Percentiles rank a stretch among this genome's conserved stretches.
Evolutionary conservation across 2,888 invertebrate genomes (phyloP).

Genomic region (Eristalis tenax): DNA sequence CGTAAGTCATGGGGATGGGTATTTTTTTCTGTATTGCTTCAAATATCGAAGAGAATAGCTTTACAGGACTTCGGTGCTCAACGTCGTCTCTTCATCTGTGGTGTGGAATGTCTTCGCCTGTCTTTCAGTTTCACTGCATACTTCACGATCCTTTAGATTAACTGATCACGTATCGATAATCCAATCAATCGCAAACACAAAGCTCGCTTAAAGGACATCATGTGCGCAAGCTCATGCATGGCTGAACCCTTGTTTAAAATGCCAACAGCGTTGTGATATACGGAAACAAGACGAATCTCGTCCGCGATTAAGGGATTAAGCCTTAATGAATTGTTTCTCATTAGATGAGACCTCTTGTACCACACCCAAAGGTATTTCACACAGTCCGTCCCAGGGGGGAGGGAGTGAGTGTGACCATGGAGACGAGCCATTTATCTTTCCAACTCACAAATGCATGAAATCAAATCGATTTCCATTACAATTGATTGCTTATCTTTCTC

Average conservation of each 20-base stretch:
- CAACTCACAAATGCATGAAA: slow-evolving; percentile 21
- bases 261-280: not conserved
- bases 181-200: not conserved
- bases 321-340: not conserved
- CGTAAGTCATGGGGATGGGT: not conserved
- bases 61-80: too few relatives aligned
- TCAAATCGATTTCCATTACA: slow-evolving; percentile 47
- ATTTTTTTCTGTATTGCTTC: not conserved
- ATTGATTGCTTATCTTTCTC: slow-evolving; percentile 33
- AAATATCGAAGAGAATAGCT: too few relatives aligned
- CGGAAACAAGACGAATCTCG: not conserved
- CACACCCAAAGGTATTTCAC: not conserved
- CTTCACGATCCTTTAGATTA: not conserved
- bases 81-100: too few relatives aligned
- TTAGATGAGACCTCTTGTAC: not conserved
- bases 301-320: not conserved
- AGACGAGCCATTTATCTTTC: slow-evolving; percentile 24
- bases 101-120: too few relatives aligned
- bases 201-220: not conserved
- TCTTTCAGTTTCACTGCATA: too few relatives aligned
- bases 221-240: not conserved
- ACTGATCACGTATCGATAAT: not conserved
- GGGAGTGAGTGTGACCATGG: not conserved
- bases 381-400: not conserved
- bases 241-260: not conserved